Evolutionary conservation across 2,797 vertebrate genomes (phyloP).

Genomic region (Botia almorhae): DNA sequence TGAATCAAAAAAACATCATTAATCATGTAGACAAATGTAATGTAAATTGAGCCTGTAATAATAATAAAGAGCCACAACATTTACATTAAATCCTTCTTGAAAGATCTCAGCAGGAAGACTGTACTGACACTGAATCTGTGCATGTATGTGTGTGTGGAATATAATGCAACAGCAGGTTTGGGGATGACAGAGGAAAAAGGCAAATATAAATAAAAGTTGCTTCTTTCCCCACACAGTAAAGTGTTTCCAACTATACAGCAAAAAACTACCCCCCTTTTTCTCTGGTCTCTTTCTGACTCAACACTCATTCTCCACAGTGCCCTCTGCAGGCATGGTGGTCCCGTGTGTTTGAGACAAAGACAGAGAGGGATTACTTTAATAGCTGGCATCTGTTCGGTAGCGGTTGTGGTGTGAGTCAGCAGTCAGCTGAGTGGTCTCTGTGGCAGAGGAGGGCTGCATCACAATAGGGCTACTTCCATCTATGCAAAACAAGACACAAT

Average conservation of each 20-base stretch:
- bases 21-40: neutral
- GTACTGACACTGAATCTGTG: conserved; percentile 7
- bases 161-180: conserved; percentile 18
- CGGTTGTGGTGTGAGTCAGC: conserved; percentile 89
- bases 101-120: conserved; percentile 30
- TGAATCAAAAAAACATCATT: neutral
- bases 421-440: conserved; percentile 96
- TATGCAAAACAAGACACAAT: conserved; percentile 28
- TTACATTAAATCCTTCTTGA: neutral
- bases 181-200: conserved; percentile 23
- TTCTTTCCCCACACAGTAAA: conserved; percentile 44
- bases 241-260: conserved; percentile 33
- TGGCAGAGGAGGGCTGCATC: conserved; percentile 93
- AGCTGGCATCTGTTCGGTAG: conserved; percentile 92
- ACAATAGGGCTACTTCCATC: conserved; percentile 79
- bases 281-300: conserved; percentile 11
- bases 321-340: conserved; percentile 53
- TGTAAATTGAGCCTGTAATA: neutral
- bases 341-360: conserved; percentile 16
- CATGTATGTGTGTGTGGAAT: neutral
- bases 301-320: conserved; percentile 35
- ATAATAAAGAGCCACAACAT: neutral
- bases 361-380: conserved; percentile 66
- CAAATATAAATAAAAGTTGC: conserved; percentile 21
- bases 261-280: conserved; percentile 29